Percentiles rank a stretch among this genome's conserved stretches.
Conservation (phyloP, 2,888 invertebrate species). For the Drosophila ezoana region DNA sequence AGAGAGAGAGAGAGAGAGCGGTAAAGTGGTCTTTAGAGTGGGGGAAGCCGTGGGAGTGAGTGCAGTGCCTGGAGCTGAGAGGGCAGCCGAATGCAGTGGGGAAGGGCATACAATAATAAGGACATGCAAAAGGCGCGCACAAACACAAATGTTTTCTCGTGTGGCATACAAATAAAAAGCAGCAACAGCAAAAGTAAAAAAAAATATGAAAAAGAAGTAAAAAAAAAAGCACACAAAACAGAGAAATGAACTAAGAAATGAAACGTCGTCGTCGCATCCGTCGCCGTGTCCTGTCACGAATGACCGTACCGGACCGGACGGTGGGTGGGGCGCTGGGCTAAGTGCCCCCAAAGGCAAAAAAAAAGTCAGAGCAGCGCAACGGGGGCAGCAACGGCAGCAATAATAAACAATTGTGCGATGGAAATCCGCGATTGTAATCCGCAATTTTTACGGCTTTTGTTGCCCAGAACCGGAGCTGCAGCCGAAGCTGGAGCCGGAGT, state of each 20-base stretch:
- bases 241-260: slow-evolving; percentile 52
- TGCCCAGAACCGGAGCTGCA: slow-evolving; percentile 22
- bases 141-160: slow-evolving; percentile 69
- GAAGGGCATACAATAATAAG: slow-evolving; percentile 24
- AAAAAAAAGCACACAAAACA: slow-evolving; percentile 13
- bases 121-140: slow-evolving; percentile 50
- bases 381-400: slow-evolving; percentile 56
- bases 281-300: slow-evolving; percentile 45
- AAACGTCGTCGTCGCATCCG: slow-evolving; percentile 50
- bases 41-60: slow-evolving; percentile 14
- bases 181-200: slow-evolving; percentile 8
- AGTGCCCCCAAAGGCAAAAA: slow-evolving; percentile 54
- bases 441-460: slow-evolving; percentile 83
- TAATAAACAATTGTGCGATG: slow-evolving; percentile 81
- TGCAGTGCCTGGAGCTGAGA: not conserved
- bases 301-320: slow-evolving; percentile 13
- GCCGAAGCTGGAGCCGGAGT: slow-evolving; percentile 1
- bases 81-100: not conserved
- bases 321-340: not conserved
- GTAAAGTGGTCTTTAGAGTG: slow-evolving; percentile 17
- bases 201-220: not conserved
- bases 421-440: slow-evolving; percentile 84
- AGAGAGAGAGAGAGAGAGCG: not conserved
- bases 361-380: slow-evolving; percentile 9
- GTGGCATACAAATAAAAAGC: slow-evolving; percentile 50